Conservation (phyloP, 2,888 invertebrate genomes). For the Caenorhabditis afra region DNA sequence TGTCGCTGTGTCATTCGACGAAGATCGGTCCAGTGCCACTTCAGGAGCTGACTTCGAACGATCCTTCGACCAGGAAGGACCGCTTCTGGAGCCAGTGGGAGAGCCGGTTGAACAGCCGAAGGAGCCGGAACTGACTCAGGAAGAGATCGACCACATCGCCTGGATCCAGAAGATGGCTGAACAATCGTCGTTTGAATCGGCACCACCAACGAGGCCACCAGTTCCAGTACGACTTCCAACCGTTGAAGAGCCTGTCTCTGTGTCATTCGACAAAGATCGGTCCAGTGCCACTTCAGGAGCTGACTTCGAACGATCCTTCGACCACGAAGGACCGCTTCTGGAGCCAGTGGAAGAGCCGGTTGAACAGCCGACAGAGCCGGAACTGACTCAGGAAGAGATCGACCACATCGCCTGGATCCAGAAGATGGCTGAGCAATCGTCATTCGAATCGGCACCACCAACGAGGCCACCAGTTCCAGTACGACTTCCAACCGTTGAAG, state of each 20-base stretch:
- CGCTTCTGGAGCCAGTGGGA: neutral
- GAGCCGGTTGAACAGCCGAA: neutral
- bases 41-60: neutral
- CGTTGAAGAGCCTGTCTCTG: neutral
- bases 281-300: slow-evolving; percentile 51
- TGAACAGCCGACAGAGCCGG: slow-evolving; percentile 4
- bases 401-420: slow-evolving; percentile 60
- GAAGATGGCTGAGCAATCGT: slow-evolving; percentile 59
- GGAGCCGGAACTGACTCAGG: slow-evolving; percentile 14
- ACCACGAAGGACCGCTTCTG: neutral
- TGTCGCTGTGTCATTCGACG: neutral
- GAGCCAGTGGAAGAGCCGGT: neutral
- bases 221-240: slow-evolving; percentile 13
- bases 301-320: slow-evolving; percentile 26
- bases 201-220: slow-evolving; percentile 1
- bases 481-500: slow-evolving; percentile 22
- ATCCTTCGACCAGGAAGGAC: neutral
- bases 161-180: slow-evolving; percentile 55
- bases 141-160: slow-evolving; percentile 55
- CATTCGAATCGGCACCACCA: slow-evolving; percentile 49
- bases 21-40: neutral
- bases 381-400: slow-evolving; percentile 44
- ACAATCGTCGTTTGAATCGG: slow-evolving; percentile 16
- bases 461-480: slow-evolving; percentile 31
- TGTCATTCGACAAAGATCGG: slow-evolving; percentile 23